A percentile compares a stretch with the other conserved stretches of the same genome.
Evolutionary conservation across 2,113 vertebrate genomes (phyloP).

Genomic region (Zootoca vivipara): DNA sequence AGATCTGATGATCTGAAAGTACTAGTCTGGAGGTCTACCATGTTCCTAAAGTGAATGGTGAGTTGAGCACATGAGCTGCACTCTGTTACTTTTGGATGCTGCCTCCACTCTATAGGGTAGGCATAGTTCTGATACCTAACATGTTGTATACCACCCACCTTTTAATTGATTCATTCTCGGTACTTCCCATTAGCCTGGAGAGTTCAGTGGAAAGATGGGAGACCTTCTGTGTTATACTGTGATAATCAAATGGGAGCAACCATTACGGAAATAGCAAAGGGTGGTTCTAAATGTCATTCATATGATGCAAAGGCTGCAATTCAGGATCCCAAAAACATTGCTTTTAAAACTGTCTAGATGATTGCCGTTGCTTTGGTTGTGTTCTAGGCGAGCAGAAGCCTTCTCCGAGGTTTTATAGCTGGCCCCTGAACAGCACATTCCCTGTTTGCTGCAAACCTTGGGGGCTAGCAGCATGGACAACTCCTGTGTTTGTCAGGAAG

Average conservation of each 20-base stretch:
- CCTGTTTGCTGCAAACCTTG: conserved; percentile 79
- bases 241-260: conserved; percentile 37
- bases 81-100: conserved; percentile 14
- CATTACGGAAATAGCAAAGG: conserved; percentile 28
- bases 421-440: conserved; percentile 82
- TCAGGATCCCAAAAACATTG: conserved; percentile 72
- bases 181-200: conserved; percentile 20
- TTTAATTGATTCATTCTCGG: background rate
- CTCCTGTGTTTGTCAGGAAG: conserved; percentile 94
- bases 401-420: conserved; percentile 89
- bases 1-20: background rate
- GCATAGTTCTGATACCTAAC: background rate
- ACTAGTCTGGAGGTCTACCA: background rate
- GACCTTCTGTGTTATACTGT: conserved; percentile 6
- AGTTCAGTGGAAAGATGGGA: conserved; percentile 1
- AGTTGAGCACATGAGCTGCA: background rate
- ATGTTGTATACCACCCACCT: background rate
- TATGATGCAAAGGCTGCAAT: conserved; percentile 72
- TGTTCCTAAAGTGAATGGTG: background rate
- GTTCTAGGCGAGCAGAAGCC: conserved; percentile 96
- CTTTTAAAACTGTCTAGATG: conserved; percentile 87
- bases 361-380: conserved; percentile 94
- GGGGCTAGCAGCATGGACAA: conserved; percentile 89
- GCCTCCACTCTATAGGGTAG: background rate
- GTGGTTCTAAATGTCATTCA: conserved; percentile 18